Conservation (phyloP, 2,113 vertebrate genomes). For the Scortum barcoo region DNA sequence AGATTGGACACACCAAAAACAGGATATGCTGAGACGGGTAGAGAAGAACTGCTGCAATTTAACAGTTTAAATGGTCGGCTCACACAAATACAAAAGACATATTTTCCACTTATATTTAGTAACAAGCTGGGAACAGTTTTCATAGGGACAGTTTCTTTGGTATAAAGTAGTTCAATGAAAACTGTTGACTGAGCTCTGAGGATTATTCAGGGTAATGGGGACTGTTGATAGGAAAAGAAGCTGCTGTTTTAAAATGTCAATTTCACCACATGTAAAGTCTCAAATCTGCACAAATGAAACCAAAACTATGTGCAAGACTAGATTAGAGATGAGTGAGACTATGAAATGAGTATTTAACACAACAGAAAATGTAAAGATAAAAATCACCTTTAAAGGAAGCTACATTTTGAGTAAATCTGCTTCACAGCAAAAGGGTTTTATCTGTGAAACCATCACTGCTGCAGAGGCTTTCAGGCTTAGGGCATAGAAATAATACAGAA, state of each 20-base stretch:
- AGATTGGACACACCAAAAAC: conserved; percentile 67
- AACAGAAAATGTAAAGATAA: not conserved
- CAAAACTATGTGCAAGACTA: not conserved
- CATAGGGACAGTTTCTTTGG: not conserved
- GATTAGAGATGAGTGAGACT: not conserved
- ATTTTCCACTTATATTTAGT: not conserved
- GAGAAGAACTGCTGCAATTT: conserved; percentile 50
- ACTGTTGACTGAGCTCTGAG: not conserved
- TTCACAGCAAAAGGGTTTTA: conserved; percentile 2
- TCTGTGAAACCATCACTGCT: conserved; percentile 9
- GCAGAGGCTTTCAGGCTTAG: not conserved
- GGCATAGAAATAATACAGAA: not conserved
- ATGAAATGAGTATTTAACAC: no score
- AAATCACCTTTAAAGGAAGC: not conserved
- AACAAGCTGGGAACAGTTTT: not conserved
- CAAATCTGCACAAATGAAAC: not conserved
- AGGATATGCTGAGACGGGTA: conserved; percentile 66
- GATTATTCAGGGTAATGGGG: not conserved
- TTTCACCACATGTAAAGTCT: not conserved
- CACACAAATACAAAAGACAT: conserved; percentile 4
- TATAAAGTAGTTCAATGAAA: not conserved
- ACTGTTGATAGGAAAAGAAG: not conserved
- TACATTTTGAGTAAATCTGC: not conserved
- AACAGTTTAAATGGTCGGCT: conserved; percentile 43
- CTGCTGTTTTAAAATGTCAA: not conserved